phyloP scores from a whole-genome alignment of 1,140 invertebrate genomes.

The Armadillidium nasatum region DNA sequence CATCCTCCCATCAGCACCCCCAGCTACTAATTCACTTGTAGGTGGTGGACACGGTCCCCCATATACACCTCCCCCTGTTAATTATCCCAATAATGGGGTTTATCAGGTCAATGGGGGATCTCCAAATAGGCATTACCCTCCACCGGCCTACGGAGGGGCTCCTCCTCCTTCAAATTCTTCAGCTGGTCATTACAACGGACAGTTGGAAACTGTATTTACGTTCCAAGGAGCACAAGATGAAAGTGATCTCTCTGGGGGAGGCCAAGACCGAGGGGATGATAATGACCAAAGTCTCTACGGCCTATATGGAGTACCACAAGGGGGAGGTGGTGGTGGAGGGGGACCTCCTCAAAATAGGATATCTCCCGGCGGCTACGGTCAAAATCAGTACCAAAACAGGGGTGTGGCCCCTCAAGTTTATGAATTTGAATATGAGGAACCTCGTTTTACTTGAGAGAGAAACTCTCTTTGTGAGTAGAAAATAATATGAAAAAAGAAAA shows the following conservation, averaged over 20 bases:
- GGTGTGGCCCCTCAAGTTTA: slow-evolving; percentile 38
- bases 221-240: slow-evolving; percentile 29
- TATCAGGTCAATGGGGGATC: slow-evolving; percentile 24
- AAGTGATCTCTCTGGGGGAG: slow-evolving; percentile 20
- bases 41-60: slow-evolving; percentile 14
- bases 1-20: slow-evolving; percentile 24
- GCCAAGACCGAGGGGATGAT: slow-evolving; percentile 33
- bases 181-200: slow-evolving; percentile 34
- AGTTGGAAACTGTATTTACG: slow-evolving; percentile 42
- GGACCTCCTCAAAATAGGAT: slow-evolving; percentile 32
- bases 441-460: slow-evolving; percentile 39
- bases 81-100: slow-evolving; percentile 16
- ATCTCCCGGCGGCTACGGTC: slow-evolving; percentile 38
- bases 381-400: slow-evolving; percentile 35
- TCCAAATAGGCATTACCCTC: slow-evolving; percentile 30
- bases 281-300: slow-evolving; percentile 39
- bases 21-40: slow-evolving; percentile 21
- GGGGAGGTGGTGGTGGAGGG: background rate
- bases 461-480: background rate
- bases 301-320: slow-evolving; percentile 42
- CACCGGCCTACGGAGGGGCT: slow-evolving; percentile 26
- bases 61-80: slow-evolving; percentile 6
- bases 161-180: slow-evolving; percentile 35
- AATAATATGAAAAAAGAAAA: too few relatives aligned
- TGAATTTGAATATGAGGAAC: slow-evolving; percentile 45